Conservation (phyloP, 2,888 invertebrate genomes). For the Halocaridina rubra region DNA sequence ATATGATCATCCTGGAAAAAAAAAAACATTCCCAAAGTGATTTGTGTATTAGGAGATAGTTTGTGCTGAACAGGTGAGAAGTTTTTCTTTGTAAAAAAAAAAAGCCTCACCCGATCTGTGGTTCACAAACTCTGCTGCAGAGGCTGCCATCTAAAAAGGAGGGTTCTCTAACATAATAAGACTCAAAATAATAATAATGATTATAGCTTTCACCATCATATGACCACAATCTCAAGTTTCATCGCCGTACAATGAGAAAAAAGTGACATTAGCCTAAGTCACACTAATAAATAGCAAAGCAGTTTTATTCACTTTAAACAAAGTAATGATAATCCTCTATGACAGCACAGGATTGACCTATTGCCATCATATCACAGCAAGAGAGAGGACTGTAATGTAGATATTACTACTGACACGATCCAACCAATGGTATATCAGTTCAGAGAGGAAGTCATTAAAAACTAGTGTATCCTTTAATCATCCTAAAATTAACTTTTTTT, state of each 20-base stretch:
- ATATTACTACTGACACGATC: background rate
- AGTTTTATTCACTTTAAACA: no score
- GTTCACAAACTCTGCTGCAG: background rate
- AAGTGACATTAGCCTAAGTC: no score
- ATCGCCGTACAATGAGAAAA: no score
- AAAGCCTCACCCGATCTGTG: no score
- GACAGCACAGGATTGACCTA: no score
- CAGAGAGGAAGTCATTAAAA: background rate
- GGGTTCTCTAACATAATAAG: background rate
- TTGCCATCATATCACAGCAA: background rate
- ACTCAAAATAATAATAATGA: no score
- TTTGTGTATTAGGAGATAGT: constrained; percentile 17
- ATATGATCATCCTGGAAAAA: constrained; percentile 51
- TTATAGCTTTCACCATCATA: background rate
- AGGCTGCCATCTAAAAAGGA: background rate
- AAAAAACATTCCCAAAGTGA: constrained; percentile 46
- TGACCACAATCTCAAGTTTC: background rate
- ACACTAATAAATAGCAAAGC: no score
- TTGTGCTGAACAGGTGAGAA: background rate
- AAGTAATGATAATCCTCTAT: no score
- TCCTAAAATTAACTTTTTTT: background rate
- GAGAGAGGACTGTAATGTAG: background rate
- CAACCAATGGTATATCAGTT: background rate
- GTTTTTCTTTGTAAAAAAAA: background rate
- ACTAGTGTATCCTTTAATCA: background rate